Conservation (phyloP, 2,888 invertebrate genomes). For the Oasisia sp. region DNA sequence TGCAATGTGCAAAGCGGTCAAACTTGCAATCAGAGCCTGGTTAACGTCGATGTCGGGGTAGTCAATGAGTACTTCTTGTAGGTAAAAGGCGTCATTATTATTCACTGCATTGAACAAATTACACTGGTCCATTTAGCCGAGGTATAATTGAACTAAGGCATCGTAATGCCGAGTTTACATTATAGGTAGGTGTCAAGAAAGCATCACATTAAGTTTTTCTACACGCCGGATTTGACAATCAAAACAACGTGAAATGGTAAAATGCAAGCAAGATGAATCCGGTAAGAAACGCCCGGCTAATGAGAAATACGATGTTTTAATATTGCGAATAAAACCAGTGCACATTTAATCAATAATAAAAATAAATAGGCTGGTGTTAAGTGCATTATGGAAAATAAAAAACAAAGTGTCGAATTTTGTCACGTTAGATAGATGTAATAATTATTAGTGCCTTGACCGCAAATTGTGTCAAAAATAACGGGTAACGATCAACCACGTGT, state of each 20-base stretch:
- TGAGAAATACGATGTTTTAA: no score
- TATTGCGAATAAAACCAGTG: no score
- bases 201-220: neutral
- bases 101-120: constrained; percentile 29
- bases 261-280: neutral
- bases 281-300: neutral
- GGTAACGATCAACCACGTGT: neutral
- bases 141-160: neutral
- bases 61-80: constrained; percentile 32
- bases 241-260: neutral
- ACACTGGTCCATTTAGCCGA: neutral
- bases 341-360: no score
- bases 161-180: no score
- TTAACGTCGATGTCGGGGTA: constrained; percentile 29
- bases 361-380: no score
- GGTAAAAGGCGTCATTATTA: constrained; percentile 30
- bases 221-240: neutral
- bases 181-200: neutral
- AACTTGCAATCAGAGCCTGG: constrained; percentile 29
- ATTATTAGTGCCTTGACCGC: no score
- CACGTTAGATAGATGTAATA: no score
- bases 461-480: neutral
- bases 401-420: no score
- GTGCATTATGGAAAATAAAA: no score
- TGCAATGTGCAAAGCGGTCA: constrained; percentile 31